These are phyloP conservation scores for Hymenochirus boettgeri DNA, from an alignment of 2,113 vertebrate genomes.

Conservation along the genomic window DNA sequence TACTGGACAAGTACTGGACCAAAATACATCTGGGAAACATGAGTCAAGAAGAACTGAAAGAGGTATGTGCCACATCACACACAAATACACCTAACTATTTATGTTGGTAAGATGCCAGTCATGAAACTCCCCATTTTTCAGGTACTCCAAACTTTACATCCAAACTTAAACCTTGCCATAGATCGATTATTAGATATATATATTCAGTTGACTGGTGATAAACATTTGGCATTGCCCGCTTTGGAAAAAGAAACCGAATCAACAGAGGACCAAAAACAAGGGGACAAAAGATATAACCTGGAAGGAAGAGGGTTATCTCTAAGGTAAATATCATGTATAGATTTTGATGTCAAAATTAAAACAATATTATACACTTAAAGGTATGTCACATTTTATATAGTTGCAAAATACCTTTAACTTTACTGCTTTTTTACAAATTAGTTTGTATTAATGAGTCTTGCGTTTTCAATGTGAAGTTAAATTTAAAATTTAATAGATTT, in stretches of 20 bases:
- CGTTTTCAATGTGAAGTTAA: too few species aligned
- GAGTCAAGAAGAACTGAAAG: slow-evolving; percentile 80
- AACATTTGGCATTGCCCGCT: slow-evolving; percentile 54
- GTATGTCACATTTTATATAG: too few species aligned
- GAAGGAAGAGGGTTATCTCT: slow-evolving; percentile 86
- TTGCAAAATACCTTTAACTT: too few species aligned
- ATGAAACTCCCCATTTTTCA: slow-evolving; percentile 41
- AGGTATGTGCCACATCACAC: slow-evolving; percentile 58
- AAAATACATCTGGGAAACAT: slow-evolving; percentile 84
- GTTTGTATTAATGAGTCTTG: too few species aligned
- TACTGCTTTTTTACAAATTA: too few species aligned
- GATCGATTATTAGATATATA: slow-evolving; percentile 88
- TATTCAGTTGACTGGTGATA: slow-evolving; percentile 78
- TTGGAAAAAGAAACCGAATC: slow-evolving; percentile 15
- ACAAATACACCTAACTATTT: background rate
- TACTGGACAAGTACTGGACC: slow-evolving; percentile 92
- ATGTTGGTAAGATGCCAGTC: too few species aligned
- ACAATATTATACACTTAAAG: too few species aligned
- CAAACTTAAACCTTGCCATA: slow-evolving; percentile 64
- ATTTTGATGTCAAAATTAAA: too few species aligned
- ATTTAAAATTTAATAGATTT: too few species aligned
- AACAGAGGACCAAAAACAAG: slow-evolving; percentile 47
- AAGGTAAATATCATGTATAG: too few species aligned
- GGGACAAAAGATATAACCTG: slow-evolving; percentile 61
- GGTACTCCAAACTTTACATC: slow-evolving; percentile 75